Evolutionary conservation across 2,113 vertebrate genomes (phyloP).

Genomic region (Channa argus): DNA sequence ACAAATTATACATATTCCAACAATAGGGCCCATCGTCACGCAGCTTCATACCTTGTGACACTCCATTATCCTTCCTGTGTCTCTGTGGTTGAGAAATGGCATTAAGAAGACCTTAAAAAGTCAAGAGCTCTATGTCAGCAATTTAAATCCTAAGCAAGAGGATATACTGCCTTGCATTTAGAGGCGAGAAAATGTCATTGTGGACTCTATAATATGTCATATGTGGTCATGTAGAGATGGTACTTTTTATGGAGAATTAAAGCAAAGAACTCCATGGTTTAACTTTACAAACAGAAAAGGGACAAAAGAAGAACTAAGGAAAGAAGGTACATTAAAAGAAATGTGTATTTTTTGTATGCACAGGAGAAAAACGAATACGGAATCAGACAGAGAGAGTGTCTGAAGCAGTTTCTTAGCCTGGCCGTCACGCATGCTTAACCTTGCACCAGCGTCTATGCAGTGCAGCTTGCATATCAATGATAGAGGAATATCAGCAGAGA

Average conservation of each 20-base stretch:
- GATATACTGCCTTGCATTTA: slow-evolving; percentile 27
- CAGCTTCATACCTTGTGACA: slow-evolving; percentile 22
- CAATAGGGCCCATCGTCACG: neutral
- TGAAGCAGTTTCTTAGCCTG: slow-evolving; percentile 78
- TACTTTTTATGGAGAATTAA: slow-evolving; percentile 33
- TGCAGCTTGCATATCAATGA: slow-evolving; percentile 85
- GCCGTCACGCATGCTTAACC: slow-evolving; percentile 84
- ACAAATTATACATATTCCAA: neutral
- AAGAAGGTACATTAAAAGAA: slow-evolving; percentile 36
- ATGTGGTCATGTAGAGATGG: slow-evolving; percentile 26
- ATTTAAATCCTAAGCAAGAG: slow-evolving; percentile 36
- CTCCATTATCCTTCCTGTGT: slow-evolving; percentile 12
- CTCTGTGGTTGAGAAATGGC: slow-evolving; percentile 33
- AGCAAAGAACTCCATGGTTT: slow-evolving; percentile 40
- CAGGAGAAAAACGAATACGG: slow-evolving; percentile 26
- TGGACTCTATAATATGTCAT: slow-evolving; percentile 36
- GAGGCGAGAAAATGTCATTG: slow-evolving; percentile 32
- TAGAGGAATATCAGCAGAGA: slow-evolving; percentile 75
- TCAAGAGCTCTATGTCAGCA: slow-evolving; percentile 41
- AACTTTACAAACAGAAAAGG: slow-evolving; percentile 48
- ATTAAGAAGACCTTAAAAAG: slow-evolving; percentile 56
- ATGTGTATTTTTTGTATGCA: slow-evolving; percentile 17
- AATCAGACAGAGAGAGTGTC: slow-evolving; percentile 59
- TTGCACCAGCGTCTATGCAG: slow-evolving; percentile 79
- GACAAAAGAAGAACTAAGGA: slow-evolving; percentile 25